Evolutionary conservation across 2,888 invertebrate genomes (phyloP).

Genomic region (Coenonympha glycerion): DNA sequence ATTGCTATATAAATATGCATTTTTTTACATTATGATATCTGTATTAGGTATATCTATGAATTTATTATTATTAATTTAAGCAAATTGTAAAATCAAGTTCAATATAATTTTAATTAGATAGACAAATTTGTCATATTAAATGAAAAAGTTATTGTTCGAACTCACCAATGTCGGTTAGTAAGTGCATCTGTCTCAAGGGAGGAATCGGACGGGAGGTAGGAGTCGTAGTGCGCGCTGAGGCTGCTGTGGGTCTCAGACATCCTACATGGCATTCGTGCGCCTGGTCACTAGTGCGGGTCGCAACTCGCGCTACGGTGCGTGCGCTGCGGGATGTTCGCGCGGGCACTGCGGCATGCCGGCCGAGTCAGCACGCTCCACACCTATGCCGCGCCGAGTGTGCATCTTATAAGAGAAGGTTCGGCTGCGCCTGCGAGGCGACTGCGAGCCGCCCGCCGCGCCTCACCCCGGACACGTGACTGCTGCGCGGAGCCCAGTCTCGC

Average conservation of each 20-base stretch:
- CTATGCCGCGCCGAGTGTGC: conserved; percentile 70
- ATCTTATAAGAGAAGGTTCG: conserved; percentile 73
- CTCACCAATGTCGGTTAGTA: conserved; percentile 67
- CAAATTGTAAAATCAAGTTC: too few relatives aligned
- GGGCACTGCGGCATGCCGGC: conserved; percentile 64
- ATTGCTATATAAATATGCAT: too few relatives aligned
- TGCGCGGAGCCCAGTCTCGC: conserved; percentile 59
- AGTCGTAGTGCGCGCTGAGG: conserved; percentile 70
- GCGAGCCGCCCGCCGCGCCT: conserved; percentile 68
- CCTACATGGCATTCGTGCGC: conserved; percentile 70
- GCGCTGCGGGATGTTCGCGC: conserved; percentile 44
- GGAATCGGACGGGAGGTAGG: conserved; percentile 70
- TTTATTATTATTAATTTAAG: too few relatives aligned
- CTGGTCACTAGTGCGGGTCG: conserved; percentile 50
- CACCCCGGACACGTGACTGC: conserved; percentile 76
- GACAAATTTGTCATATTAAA: too few relatives aligned
- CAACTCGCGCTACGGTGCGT: conserved; percentile 45
- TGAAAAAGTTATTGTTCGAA: conserved; percentile 23
- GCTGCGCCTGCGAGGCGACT: too few relatives aligned
- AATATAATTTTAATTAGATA: too few relatives aligned
- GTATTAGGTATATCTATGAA: too few relatives aligned
- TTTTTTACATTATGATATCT: too few relatives aligned
- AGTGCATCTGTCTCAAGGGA: conserved; percentile 71
- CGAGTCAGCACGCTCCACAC: conserved; percentile 66
- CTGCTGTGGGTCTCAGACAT: conserved; percentile 76